A percentile compares a stretch with the other conserved stretches of the same genome.
phyloP scores from a whole-genome alignment of 1,140 invertebrate genomes.

The Drosophila jambulina region DNA sequence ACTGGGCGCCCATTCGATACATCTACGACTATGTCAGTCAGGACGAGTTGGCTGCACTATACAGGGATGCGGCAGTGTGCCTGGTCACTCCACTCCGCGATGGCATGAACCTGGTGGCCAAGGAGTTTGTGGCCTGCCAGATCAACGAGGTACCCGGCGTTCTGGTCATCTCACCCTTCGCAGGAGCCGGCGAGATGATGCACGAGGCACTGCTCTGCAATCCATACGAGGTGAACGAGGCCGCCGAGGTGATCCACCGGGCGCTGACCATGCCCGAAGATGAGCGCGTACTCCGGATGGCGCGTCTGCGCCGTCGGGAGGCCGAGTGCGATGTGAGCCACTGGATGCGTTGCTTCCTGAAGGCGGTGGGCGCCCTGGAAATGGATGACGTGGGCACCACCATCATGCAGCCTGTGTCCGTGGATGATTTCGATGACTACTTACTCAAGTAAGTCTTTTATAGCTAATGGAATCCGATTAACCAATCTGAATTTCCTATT shows the following conservation, averaged over 20 bases:
- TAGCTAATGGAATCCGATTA: neutral
- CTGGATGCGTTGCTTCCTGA: constrained; percentile 95
- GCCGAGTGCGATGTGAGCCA: constrained; percentile 93
- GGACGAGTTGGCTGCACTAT: constrained; percentile 93
- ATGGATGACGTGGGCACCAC: constrained; percentile 93
- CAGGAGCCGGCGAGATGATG: constrained; percentile 96
- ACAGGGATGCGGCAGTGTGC: constrained; percentile 93
- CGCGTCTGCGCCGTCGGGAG: constrained; percentile 92
- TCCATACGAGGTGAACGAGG: constrained; percentile 94
- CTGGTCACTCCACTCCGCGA: constrained; percentile 94
- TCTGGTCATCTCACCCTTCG: constrained; percentile 95
- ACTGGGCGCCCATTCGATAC: constrained; percentile 96
- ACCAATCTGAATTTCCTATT: neutral
- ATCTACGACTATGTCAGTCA: constrained; percentile 95
- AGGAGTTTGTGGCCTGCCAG: constrained; percentile 97
- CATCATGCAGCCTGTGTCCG: constrained; percentile 93
- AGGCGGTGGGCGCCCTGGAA: constrained; percentile 93
- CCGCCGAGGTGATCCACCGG: constrained; percentile 94
- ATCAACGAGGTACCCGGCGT: constrained; percentile 95
- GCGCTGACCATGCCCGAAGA: constrained; percentile 96
- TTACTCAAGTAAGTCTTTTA: constrained; percentile 89
- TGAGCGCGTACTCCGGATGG: constrained; percentile 94
- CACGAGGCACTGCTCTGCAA: constrained; percentile 95
- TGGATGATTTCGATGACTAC: constrained; percentile 95
- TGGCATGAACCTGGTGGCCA: constrained; percentile 97